Percentiles rank a stretch among this genome's conserved stretches.
Evolutionary conservation across 2,888 invertebrate genomes (phyloP).

Genomic region (Xanthia icteritia): DNA sequence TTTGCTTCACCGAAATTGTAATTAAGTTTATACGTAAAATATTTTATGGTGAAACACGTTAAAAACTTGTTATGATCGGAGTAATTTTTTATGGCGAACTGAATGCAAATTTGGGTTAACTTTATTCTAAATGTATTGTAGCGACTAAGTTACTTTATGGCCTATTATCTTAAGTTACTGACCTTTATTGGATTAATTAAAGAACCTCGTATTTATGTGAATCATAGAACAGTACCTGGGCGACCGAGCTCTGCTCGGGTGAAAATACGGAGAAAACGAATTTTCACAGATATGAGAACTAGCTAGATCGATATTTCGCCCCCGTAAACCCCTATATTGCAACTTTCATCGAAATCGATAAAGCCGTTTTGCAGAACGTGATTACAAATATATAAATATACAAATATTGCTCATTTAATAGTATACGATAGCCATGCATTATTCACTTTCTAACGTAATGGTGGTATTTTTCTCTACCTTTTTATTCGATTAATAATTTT

Average conservation of each 20-base stretch:
- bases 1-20: constrained; percentile 51
- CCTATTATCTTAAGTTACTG: background rate
- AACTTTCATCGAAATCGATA: no score
- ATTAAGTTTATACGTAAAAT: constrained; percentile 71
- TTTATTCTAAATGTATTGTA: background rate
- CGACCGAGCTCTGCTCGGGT: no score
- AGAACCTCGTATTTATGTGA: background rate
- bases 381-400: no score
- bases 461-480: no score
- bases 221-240: background rate
- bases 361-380: no score
- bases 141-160: background rate
- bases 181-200: background rate
- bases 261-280: no score
- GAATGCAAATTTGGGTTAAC: constrained; percentile 17
- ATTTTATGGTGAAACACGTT: constrained; percentile 70
- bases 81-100: constrained; percentile 56
- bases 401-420: no score
- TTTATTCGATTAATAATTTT: no score
- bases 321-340: no score
- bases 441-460: background rate
- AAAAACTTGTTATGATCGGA: constrained; percentile 68
- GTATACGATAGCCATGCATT: background rate
- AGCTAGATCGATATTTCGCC: no score
- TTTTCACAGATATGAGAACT: no score